phyloP scores from a whole-genome alignment of 2,797 vertebrate genomes.

The Stomatorhinus walkeri region DNA sequence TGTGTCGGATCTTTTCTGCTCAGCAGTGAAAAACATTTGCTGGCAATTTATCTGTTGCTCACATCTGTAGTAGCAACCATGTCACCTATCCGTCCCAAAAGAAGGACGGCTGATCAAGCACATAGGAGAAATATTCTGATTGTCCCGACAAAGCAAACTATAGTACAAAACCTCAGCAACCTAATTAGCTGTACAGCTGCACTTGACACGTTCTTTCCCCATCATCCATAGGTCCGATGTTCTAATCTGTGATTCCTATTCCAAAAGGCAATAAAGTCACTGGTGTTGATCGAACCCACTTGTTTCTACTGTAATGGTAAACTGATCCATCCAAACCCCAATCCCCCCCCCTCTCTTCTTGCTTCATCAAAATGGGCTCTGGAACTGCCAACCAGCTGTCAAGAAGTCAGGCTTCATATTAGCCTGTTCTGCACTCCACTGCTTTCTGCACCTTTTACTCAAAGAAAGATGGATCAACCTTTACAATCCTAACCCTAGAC shows the following conservation, averaged over 20 bases:
- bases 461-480: constrained; percentile 3
- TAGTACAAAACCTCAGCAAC: neutral
- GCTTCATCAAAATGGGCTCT: constrained; percentile 6
- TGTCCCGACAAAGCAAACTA: neutral
- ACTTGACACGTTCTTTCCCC: neutral
- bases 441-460: neutral
- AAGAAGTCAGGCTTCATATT: neutral
- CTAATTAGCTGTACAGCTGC: neutral
- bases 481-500: neutral
- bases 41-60: neutral
- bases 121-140: neutral
- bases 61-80: neutral
- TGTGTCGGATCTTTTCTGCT: neutral
- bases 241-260: neutral
- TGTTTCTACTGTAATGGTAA: neutral
- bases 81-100: neutral
- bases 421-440: neutral
- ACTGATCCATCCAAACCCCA: neutral
- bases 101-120: neutral
- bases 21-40: neutral
- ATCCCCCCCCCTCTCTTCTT: neutral
- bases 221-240: neutral
- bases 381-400: neutral
- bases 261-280: neutral
- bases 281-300: neutral